phyloP scores from a whole-genome alignment of 2,888 invertebrate species.

The Rhodophaea formosa region DNA sequence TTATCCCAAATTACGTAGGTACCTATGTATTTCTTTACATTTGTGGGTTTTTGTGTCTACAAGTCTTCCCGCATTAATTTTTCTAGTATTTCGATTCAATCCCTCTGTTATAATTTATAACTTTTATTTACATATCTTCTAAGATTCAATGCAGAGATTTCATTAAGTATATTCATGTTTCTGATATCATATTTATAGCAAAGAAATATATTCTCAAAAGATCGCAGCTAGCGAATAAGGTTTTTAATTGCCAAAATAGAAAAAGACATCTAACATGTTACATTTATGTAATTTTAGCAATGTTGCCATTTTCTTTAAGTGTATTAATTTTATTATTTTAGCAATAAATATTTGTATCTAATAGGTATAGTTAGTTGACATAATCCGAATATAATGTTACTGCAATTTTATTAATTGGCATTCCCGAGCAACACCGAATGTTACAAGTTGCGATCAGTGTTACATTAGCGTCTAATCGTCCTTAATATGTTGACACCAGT shows the following conservation, averaged over 20 bases:
- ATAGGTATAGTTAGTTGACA: not conserved
- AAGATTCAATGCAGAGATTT: not conserved
- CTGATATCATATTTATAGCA: not conserved
- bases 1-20: slow-evolving; percentile 20
- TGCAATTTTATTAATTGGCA: slow-evolving; percentile 11
- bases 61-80: slow-evolving; percentile 3
- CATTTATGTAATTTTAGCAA: slow-evolving; percentile 18
- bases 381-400: not conserved
- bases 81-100: not conserved
- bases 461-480: not conserved
- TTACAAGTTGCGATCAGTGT: slow-evolving; percentile 11
- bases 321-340: slow-evolving; percentile 3
- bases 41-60: not conserved
- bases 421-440: slow-evolving; percentile 4
- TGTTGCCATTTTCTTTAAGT: slow-evolving; percentile 18
- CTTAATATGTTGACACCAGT: slow-evolving; percentile 12
- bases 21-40: not conserved
- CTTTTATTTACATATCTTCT: not conserved
- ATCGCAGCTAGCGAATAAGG: not conserved
- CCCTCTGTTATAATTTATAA: not conserved
- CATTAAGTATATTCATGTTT: not conserved
- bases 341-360: not conserved
- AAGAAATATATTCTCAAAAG: not conserved
- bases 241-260: slow-evolving; percentile 28
- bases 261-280: slow-evolving; percentile 19